Percentiles rank a stretch among this genome's conserved stretches.
phyloP scores from a whole-genome alignment of 2,797 vertebrate species.

The Borostomias antarcticus region DNA sequence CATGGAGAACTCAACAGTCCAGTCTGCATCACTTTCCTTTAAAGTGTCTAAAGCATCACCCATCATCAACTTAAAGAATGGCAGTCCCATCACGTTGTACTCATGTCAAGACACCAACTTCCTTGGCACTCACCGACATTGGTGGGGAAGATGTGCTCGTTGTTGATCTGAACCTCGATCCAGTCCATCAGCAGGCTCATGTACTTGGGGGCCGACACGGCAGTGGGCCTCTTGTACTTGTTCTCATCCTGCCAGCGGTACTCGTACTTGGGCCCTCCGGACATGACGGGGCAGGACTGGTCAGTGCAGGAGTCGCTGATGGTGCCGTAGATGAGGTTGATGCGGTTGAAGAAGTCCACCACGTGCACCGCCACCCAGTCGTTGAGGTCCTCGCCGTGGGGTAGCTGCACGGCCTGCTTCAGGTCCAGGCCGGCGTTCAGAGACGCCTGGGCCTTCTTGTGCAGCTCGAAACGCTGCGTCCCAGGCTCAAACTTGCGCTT shows the following conservation, averaged over 20 bases:
- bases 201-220: conserved; percentile 89
- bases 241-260: conserved; percentile 95
- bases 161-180: conserved; percentile 97
- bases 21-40: conserved; percentile 33
- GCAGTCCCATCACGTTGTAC: no score
- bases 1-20: conserved; percentile 25
- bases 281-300: conserved; percentile 91
- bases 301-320: conserved; percentile 93
- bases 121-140: conserved; percentile 83
- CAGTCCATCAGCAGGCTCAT: conserved; percentile 98
- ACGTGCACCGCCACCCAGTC: conserved; percentile 98
- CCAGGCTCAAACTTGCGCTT: conserved; percentile 97
- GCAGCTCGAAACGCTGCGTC: conserved; percentile 92
- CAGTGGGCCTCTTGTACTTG: conserved; percentile 88
- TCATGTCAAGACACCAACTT: no score
- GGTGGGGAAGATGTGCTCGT: conserved; percentile 93
- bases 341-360: conserved; percentile 97
- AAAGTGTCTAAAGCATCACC: no score
- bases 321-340: conserved; percentile 98
- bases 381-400: conserved; percentile 86
- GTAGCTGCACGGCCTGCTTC: conserved; percentile 90
- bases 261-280: conserved; percentile 92
- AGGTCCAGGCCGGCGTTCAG: conserved; percentile 92
- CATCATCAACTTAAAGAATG: no score
- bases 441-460: conserved; percentile 95